Base-by-base conservation (phyloP, 2,797 vertebrate species). In the Chaetophractus vellerosus region DNA sequence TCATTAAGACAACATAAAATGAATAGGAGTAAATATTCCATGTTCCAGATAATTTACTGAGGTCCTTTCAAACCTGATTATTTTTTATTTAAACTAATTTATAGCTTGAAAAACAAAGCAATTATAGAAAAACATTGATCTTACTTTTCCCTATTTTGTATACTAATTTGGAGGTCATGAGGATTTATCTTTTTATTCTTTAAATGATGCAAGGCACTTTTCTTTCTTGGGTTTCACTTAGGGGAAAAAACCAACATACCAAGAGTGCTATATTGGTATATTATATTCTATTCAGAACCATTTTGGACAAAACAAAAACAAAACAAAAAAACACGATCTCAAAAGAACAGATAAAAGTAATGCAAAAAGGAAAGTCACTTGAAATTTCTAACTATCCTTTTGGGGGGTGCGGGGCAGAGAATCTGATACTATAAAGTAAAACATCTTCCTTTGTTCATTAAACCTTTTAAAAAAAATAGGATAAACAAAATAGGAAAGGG, bases 141-240 rank as follows among this genome's bases (percentile, higher is more conserved):
- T 24, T 71, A 81, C 23, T 89, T 93, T 96, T 91, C 23, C 88
- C 41, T 94, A 72, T 57, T 90, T 66, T 91, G 86, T 68, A 68
- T 96, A 93, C 63, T 97, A 92, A 96, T 97, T 97, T 96, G 96
- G 90, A 97, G 90, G 93, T 88, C 88, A 81, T 78, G 48, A 96
- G 33, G 63, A 96, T 96, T 96, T 96, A 69, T 59, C 52, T 86
- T n/a, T 12, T 41, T 89, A 72, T 94, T 74, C 90, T 84, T 85
- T 41, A 31, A 94, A 90, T 26, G 69, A 98, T 88, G 61, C 90
- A 98, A 98, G 97, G 97, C 97, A 98, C 97, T 97, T 97, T 96
- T 95, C 84, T 90, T 95, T 95, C 9, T 74, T 21, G 96, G 90
- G 74, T 61, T 96, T 97, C 89, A 94, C 91, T 93, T 93, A 45